Evolutionary conservation across 2,888 invertebrate species (phyloP).

Genomic region (Drosophila koepferae): DNA sequence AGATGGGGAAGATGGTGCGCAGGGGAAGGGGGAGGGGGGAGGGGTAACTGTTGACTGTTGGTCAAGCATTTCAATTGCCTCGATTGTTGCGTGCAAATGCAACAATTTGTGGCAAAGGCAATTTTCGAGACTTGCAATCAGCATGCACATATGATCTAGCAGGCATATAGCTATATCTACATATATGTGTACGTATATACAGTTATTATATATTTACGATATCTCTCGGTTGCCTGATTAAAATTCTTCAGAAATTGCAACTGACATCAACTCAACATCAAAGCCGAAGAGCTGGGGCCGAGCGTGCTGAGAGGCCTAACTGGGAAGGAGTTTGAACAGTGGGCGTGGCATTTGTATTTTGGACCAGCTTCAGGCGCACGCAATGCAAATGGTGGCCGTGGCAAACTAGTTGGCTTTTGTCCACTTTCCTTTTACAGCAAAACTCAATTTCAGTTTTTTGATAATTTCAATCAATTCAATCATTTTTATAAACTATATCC

Average conservation of each 20-base stretch:
- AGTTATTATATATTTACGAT: conserved; percentile 11
- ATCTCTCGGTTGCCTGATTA: conserved; percentile 47
- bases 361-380: conserved; percentile 12
- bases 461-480: conserved; percentile 16
- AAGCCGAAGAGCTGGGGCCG: background rate
- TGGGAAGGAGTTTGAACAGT: background rate
- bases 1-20: background rate
- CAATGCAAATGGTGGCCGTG: conserved; percentile 30
- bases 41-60: background rate
- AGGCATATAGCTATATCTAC: conserved; percentile 23
- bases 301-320: background rate
- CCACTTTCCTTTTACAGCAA: conserved; percentile 32
- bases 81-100: conserved; percentile 72
- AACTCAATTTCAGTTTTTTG: background rate
- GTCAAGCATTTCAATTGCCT: conserved; percentile 71
- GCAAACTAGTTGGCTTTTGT: conserved; percentile 33
- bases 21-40: background rate
- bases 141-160: conserved; percentile 56
- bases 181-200: conserved; percentile 14
- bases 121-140: conserved; percentile 55
- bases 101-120: conserved; percentile 69
- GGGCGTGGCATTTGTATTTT: background rate
- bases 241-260: conserved; percentile 59
- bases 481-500: background rate
- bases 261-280: conserved; percentile 14